Base-by-base conservation (phyloP, 2,888 invertebrate species). In the Bombyx huttoni region DNA sequence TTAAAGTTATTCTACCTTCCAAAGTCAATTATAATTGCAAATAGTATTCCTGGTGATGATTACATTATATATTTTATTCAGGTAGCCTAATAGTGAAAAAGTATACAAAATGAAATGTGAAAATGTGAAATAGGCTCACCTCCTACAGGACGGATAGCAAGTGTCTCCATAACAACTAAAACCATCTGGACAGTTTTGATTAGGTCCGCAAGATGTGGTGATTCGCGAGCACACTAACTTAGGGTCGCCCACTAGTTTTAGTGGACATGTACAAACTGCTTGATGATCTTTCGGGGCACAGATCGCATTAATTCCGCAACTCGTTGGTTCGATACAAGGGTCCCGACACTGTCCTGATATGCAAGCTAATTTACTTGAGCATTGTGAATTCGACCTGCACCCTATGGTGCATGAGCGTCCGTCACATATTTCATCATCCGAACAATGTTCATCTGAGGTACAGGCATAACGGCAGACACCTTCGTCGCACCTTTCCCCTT, bases 391-490 rank as follows among this genome's bases (percentile, higher is more conserved):
- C 8, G 94, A 92, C 67, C 96, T 91, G 72, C 97, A 97, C 48
- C 97, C 97, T 47, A 91, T 89, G 9, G 91, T 81, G 70, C 97
- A 97, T 53, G 93, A 90, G 34, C 96, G 87, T 34, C 94, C 93
- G 69, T 95, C 92, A 67, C 97, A 97, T 51, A 97, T 92, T 82
- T 97, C 96, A 46, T 94, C 96, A 61, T 92, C 94, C 51, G 94
- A 91, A 64, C 97, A 97, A 68, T 97, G 96, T 59, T 94, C 93
- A 69, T 96, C 96, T 51, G 92, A 91, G 50, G 95, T 91, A 66
- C 96, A 97, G 2, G 96, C 89, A 0, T 95, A 94, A 61, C 94
- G 94, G 69, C 97, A 97, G 3, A 95, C 91, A 51, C 96, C 95
- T 61, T 87, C 72, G 62, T 83, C 80, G 63, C 95, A 96, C 52